Evolutionary conservation across 2,888 invertebrate species (phyloP).

Genomic region (Synanthedon vespiformis): DNA sequence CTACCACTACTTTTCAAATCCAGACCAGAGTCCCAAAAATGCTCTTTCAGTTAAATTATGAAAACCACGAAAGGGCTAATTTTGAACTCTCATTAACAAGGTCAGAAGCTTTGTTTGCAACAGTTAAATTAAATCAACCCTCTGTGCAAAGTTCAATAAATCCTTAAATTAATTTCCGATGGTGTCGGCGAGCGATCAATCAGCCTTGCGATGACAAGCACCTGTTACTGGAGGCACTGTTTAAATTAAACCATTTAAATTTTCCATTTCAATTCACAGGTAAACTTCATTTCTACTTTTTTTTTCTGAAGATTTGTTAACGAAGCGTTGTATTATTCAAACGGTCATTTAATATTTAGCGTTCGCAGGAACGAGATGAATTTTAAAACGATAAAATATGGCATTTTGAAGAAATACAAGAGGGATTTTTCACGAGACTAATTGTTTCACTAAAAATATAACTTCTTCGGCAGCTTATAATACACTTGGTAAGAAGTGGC

Average conservation of each 20-base stretch:
- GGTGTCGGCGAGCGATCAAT: constrained; percentile 11
- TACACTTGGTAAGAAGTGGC: no score
- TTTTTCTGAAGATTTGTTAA: no score
- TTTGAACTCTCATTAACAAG: not conserved
- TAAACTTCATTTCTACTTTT: no score
- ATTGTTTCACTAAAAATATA: no score
- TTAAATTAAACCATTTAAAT: constrained; percentile 26
- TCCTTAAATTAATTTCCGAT: constrained; percentile 8
- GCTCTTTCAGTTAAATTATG: not conserved
- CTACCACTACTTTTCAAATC: no score
- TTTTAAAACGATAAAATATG: no score
- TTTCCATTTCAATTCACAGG: constrained; percentile 2
- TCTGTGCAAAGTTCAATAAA: not conserved
- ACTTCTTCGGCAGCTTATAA: no score
- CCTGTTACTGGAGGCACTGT: constrained; percentile 17
- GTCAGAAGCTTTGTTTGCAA: not conserved
- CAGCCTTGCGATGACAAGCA: constrained; percentile 8
- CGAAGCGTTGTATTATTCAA: no score
- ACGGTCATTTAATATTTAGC: no score
- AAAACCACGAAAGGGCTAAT: not conserved
- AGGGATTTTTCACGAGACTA: no score
- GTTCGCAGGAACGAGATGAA: no score
- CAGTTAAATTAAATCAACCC: not conserved
- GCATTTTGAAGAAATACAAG: no score
- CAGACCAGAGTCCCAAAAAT: not conserved